phyloP scores from a whole-genome alignment of 2,888 invertebrate species.

The Drosophila emarginata region DNA sequence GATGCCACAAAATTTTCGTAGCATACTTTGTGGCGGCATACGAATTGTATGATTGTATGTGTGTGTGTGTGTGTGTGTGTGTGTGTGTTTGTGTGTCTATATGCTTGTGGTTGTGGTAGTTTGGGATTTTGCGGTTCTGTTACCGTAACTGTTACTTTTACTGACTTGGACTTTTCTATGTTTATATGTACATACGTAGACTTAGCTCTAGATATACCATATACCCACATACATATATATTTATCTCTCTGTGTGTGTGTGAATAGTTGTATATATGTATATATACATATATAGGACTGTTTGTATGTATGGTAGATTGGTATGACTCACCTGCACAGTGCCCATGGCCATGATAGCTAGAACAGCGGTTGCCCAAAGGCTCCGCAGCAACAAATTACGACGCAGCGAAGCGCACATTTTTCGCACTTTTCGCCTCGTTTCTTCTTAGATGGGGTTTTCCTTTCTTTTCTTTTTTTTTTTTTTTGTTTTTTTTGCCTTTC shows the following conservation, averaged over 20 bases:
- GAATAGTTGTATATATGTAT: neutral
- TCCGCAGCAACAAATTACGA: slow-evolving; percentile 75
- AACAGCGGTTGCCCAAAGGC: slow-evolving; percentile 60
- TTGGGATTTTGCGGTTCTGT: slow-evolving; percentile 22
- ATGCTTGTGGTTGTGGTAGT: slow-evolving; percentile 29
- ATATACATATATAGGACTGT: neutral
- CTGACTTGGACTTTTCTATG: neutral
- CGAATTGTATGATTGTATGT: slow-evolving; percentile 23
- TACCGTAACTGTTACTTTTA: slow-evolving; percentile 19
- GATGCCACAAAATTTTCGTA: slow-evolving; percentile 57
- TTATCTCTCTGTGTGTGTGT: neutral
- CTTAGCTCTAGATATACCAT: too few relatives aligned
- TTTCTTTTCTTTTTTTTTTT: slow-evolving; percentile 13
- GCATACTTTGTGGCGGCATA: slow-evolving; percentile 58
- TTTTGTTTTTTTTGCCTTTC: neutral
- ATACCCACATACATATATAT: neutral
- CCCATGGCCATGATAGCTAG: slow-evolving; percentile 59
- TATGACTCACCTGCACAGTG: slow-evolving; percentile 75
- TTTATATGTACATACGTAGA: neutral
- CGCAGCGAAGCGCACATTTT: slow-evolving; percentile 72
- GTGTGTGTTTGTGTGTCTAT: slow-evolving; percentile 11
- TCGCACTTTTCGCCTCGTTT: slow-evolving; percentile 45
- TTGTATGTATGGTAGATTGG: slow-evolving; percentile 5
- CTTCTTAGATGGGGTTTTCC: slow-evolving; percentile 11
- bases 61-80: neutral